A percentile compares a stretch with the other conserved stretches of the same genome.
Evolutionary conservation across 2,113 vertebrate genomes (phyloP).

Genomic region (Mohoua ochrocephala): DNA sequence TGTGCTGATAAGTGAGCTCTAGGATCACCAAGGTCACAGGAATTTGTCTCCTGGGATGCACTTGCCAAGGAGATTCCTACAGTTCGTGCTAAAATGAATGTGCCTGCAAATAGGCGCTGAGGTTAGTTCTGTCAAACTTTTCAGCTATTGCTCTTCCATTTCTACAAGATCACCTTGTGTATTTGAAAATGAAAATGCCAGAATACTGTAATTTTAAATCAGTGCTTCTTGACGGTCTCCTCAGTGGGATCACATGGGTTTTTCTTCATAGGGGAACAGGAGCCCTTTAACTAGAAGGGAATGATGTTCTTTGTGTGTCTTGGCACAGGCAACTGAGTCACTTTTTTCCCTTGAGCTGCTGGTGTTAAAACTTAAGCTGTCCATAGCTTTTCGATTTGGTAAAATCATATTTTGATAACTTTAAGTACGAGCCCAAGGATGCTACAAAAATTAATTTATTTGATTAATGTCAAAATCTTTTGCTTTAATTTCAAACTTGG

Average conservation of each 20-base stretch:
- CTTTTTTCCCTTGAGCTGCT: neutral
- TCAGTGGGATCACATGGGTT: neutral
- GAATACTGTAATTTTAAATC: neutral
- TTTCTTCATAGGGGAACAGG: neutral
- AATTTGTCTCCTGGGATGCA: neutral
- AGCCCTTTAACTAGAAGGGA: neutral
- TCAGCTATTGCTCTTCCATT: neutral
- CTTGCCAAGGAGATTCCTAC: neutral
- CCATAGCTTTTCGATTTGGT: neutral
- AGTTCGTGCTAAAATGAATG: neutral
- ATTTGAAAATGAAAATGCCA: neutral
- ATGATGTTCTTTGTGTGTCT: neutral
- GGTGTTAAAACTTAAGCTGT: neutral
- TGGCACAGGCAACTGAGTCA: neutral
- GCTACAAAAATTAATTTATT: neutral
- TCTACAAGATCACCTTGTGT: neutral
- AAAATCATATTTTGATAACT: neutral
- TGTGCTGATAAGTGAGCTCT: neutral
- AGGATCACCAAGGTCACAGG: neutral
- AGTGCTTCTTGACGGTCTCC: neutral
- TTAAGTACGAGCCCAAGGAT: neutral
- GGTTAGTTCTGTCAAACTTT: neutral
- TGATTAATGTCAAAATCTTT: neutral
- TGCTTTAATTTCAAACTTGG: neutral
- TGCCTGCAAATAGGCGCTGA: neutral